Conservation (phyloP, 2,113 vertebrate species). For the Silurus meridionalis region DNA sequence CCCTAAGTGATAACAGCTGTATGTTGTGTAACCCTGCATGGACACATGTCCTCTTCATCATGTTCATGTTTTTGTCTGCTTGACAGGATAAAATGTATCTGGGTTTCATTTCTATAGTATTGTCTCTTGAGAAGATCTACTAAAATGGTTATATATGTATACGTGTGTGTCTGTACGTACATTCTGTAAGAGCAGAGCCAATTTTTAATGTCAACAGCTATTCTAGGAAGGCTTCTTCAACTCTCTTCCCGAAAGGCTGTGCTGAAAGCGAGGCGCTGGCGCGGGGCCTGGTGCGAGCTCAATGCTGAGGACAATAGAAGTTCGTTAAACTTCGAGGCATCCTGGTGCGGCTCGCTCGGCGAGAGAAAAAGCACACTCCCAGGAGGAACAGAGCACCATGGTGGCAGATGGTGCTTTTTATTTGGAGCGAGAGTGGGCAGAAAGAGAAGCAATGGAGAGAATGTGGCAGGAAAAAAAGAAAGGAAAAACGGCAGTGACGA, state of each 20-base stretch:
- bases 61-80: no score
- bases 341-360: conserved; percentile 43
- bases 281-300: conserved; percentile 7
- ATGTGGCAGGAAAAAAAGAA: background rate
- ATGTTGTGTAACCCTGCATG: no score
- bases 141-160: no score
- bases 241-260: conserved; percentile 2
- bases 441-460: conserved; percentile 36
- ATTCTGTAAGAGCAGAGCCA: conserved; percentile 32
- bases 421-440: conserved; percentile 53
- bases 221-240: conserved; percentile 26
- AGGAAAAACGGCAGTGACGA: conserved; percentile 9
- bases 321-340: conserved; percentile 44
- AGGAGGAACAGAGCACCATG: conserved; percentile 40
- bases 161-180: background rate
- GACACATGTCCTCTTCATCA: no score
- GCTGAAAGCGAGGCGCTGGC: conserved; percentile 42
- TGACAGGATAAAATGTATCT: no score
- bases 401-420: conserved; percentile 57
- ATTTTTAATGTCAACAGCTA: conserved; percentile 43
- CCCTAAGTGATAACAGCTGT: no score
- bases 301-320: conserved; percentile 38
- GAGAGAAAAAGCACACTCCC: conserved; percentile 47
- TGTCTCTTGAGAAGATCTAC: no score
- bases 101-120: no score